Evolutionary conservation across 2,797 vertebrate species (phyloP).

Genomic region (Heterohyrax brucei): DNA sequence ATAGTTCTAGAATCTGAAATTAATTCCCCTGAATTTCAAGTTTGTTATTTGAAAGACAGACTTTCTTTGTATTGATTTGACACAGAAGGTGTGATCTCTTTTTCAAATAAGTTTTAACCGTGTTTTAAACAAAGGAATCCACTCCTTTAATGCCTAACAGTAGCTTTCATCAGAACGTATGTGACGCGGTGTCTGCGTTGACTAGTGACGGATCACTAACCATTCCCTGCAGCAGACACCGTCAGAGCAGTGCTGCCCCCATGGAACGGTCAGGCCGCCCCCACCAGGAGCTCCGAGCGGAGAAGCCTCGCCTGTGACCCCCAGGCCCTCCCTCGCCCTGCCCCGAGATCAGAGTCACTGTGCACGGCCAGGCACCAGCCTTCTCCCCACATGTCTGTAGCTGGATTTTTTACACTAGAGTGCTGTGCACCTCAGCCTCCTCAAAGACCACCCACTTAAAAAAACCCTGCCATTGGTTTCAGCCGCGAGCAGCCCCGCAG

Average conservation of each 20-base stretch:
- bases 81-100: not conserved
- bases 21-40: slow-evolving; percentile 7
- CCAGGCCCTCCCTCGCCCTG: not conserved
- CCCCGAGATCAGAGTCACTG: not conserved
- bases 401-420: not conserved
- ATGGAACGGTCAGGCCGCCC: not conserved
- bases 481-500: too few relatives aligned
- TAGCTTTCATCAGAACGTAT: not conserved
- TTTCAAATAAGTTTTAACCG: slow-evolving; percentile 27
- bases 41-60: not conserved
- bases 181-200: not conserved
- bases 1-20: slow-evolving; percentile 5
- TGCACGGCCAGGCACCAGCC: not conserved
- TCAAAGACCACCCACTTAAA: not conserved
- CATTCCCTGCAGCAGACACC: not conserved
- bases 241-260: not conserved
- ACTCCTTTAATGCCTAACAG: not conserved
- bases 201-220: not conserved
- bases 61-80: not conserved
- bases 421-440: not conserved
- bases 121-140: slow-evolving; percentile 54
- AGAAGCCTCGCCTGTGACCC: not conserved
- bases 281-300: not conserved
- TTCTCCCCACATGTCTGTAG: not conserved
- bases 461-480: too few relatives aligned